A percentile compares a stretch with the other conserved stretches of the same genome.
Evolutionary conservation across 2,888 invertebrate species (phyloP).

Genomic region (Willowsia nigromaculata): DNA sequence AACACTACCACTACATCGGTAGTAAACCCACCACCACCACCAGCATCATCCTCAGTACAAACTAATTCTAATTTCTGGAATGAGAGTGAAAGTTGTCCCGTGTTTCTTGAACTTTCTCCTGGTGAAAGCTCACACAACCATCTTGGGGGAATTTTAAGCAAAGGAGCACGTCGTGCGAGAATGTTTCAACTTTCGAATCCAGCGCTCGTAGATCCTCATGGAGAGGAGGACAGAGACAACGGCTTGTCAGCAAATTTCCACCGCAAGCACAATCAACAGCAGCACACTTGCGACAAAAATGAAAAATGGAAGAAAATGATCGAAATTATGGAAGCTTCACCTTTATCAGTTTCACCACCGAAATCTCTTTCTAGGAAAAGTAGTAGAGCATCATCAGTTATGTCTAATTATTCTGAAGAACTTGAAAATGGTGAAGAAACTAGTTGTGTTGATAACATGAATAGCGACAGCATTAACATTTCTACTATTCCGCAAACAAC

Average conservation of each 20-base stretch:
- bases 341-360: background rate
- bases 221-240: background rate
- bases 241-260: background rate
- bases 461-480: too few species aligned
- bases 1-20: background rate
- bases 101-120: slow-evolving; percentile 55
- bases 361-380: background rate
- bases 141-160: slow-evolving; percentile 62
- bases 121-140: slow-evolving; percentile 47
- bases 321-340: slow-evolving; percentile 61
- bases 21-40: background rate
- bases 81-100: slow-evolving; percentile 48
- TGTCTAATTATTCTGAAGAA: background rate
- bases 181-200: slow-evolving; percentile 70
- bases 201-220: background rate
- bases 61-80: slow-evolving; percentile 56
- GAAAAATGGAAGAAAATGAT: slow-evolving; percentile 69
- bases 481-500: background rate
- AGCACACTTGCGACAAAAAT: slow-evolving; percentile 40
- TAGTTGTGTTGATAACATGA: background rate
- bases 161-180: slow-evolving; percentile 66
- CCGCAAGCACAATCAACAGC: background rate
- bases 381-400: background rate
- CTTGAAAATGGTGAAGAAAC: too few species aligned
- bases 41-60: background rate